Base-by-base conservation (phyloP, 2,888 invertebrate genomes). In the Junonia oenone region DNA sequence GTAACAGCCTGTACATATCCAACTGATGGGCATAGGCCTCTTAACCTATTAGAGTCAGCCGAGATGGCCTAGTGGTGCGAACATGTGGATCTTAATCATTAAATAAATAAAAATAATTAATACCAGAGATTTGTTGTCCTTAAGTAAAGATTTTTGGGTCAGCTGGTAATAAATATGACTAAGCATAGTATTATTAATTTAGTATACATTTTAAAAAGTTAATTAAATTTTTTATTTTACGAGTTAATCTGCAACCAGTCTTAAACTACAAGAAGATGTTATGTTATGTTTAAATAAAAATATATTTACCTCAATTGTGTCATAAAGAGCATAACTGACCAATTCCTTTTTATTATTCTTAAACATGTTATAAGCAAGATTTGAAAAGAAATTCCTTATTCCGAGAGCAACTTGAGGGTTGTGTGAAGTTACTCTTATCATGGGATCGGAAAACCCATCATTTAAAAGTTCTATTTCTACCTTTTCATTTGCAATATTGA, bases 351-450 rank as follows among this genome's bases (percentile, higher is more conserved):
- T 67, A 1, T 52, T 54, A 43, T 57, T 63, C 5, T 58, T 55
- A 58, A 69, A 72, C 31, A 74, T 63, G 38, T 68, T 64, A 61
- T 81, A 73, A 14, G 83, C 60, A 27, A 86, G 57, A 51, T 71
- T 69, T 0, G 80, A 72, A 29, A 83, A 75, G 54, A 82, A 83
- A 57, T 81, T 81, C 26, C 81, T 73, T 1, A 88, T 64, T 63
- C 76, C 66, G 6, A 71, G 64, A 22, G 76, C 75, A 33, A 75
- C 59, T 38, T 66, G 63, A 5, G 73, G 38, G 68, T 83, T 75
- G 2, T 45, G 33, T 60, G 82, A 66, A 0, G 72, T 65, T 0
- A 89, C 54, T 60, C 71, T 81, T 9, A 89, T 49, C 6, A 72
- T 22, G 0, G 76, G 73, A 13, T 60, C 61, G 0, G 75, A 68